phyloP scores from a whole-genome alignment of 2,113 vertebrate species.

The Gavia stellata region DNA sequence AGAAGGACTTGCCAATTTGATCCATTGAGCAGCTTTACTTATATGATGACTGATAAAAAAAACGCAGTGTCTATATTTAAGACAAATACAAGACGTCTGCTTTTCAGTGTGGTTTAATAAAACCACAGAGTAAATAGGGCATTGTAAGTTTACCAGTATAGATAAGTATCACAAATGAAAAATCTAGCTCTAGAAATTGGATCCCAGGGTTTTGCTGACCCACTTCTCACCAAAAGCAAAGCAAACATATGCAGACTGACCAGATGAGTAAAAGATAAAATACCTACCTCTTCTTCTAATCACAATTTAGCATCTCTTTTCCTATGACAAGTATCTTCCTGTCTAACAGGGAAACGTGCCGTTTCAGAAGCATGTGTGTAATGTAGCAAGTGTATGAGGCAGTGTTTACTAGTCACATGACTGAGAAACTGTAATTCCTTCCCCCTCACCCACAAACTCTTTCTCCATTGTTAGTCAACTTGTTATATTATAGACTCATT shows the following conservation, averaged over 20 bases:
- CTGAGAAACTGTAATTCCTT: conserved; percentile 35
- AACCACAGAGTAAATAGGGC: background rate
- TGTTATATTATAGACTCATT: background rate
- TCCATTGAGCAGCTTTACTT: background rate
- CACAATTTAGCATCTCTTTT: background rate
- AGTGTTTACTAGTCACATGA: background rate
- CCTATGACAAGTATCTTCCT: background rate
- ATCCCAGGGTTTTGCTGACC: background rate
- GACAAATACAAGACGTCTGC: background rate
- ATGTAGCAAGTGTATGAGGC: background rate
- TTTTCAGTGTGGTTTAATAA: background rate
- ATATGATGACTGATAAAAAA: background rate
- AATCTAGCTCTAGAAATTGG: background rate
- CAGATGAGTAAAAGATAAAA: background rate
- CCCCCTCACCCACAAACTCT: background rate
- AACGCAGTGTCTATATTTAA: background rate
- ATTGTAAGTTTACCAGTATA: background rate
- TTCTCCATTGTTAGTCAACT: background rate
- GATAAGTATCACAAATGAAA: background rate
- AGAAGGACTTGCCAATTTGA: background rate
- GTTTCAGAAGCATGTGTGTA: background rate
- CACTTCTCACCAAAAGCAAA: background rate
- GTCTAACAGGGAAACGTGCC: background rate
- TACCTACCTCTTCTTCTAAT: background rate
- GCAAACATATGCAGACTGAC: background rate